phyloP scores from a whole-genome alignment of 1,140 invertebrate species.

The Drosophila trapezifrons region DNA sequence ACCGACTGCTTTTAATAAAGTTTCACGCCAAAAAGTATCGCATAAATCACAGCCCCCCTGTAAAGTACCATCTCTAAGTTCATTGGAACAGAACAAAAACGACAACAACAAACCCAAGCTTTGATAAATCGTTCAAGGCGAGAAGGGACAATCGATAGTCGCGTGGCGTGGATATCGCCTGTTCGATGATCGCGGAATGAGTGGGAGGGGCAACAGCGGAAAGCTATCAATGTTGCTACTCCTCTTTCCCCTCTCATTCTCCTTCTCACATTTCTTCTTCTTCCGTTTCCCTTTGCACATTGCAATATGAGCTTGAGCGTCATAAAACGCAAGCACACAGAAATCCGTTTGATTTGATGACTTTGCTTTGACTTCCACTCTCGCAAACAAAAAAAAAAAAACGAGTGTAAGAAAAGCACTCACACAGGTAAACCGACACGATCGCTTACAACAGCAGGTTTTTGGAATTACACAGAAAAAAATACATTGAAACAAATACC shows the following conservation, averaged over 20 bases:
- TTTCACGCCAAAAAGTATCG: background rate
- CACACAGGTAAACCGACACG: conserved; percentile 18
- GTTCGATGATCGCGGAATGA: conserved; percentile 9
- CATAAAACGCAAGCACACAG: conserved; percentile 25
- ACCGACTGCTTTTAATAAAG: background rate
- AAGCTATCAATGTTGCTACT: background rate
- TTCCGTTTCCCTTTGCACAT: conserved; percentile 17
- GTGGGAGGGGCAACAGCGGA: conserved; percentile 1
- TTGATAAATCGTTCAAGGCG: conserved; percentile 12
- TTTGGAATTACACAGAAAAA: conserved; percentile 7
- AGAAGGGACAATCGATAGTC: conserved; percentile 3
- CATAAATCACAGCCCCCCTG: background rate
- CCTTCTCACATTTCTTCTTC: background rate
- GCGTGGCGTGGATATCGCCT: conserved; percentile 1
- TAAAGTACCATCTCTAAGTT: conserved; percentile 19
- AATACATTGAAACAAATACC: background rate
- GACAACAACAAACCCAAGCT: conserved; percentile 20
- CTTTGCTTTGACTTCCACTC: conserved; percentile 78
- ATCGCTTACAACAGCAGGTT: conserved; percentile 45
- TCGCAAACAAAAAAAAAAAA: conserved; percentile 9
- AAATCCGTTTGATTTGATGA: conserved; percentile 54
- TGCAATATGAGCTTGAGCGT: conserved; percentile 38
- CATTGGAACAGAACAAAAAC: background rate
- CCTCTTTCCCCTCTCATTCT: background rate
- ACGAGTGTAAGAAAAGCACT: conserved; percentile 11